These are phyloP conservation scores for Cherax destructor DNA, from an alignment of 1,140 invertebrate genomes.

Conservation along the genomic window DNA sequence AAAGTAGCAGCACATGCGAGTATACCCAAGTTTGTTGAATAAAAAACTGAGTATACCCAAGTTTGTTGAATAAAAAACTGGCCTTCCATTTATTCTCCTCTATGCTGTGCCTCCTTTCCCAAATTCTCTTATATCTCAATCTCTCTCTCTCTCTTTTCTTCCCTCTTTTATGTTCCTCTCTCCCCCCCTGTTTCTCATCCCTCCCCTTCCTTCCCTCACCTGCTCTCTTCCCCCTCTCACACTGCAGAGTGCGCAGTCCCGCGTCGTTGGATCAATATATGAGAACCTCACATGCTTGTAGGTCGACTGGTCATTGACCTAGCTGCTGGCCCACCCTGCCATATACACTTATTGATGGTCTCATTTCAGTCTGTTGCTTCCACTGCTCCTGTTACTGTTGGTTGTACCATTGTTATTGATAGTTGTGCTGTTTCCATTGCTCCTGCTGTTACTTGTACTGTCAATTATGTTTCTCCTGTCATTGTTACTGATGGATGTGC, in stretches of 20 bases:
- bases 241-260: not conserved
- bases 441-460: too few relatives aligned
- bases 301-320: constrained; percentile 16
- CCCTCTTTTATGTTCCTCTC: not conserved
- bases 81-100: not conserved
- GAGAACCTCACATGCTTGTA: constrained; percentile 7
- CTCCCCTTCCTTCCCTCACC: not conserved
- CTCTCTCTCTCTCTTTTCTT: not conserved
- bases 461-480: too few relatives aligned
- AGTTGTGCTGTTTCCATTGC: too few relatives aligned
- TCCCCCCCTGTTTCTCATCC: not conserved
- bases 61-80: too few relatives aligned
- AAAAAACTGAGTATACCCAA: too few relatives aligned
- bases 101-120: not conserved
- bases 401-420: too few relatives aligned
- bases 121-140: not conserved
- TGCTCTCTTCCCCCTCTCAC: not conserved
- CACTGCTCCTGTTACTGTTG: too few relatives aligned
- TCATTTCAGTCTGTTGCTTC: too few relatives aligned
- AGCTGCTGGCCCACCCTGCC: not conserved
- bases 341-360: not conserved
- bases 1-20: too few relatives aligned
- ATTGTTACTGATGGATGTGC: too few relatives aligned
- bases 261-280: constrained; percentile 14
- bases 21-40: too few relatives aligned